These are phyloP conservation scores for Hyposoter didymator DNA, from an alignment of 2,888 invertebrate species.

Conservation along the genomic window DNA sequence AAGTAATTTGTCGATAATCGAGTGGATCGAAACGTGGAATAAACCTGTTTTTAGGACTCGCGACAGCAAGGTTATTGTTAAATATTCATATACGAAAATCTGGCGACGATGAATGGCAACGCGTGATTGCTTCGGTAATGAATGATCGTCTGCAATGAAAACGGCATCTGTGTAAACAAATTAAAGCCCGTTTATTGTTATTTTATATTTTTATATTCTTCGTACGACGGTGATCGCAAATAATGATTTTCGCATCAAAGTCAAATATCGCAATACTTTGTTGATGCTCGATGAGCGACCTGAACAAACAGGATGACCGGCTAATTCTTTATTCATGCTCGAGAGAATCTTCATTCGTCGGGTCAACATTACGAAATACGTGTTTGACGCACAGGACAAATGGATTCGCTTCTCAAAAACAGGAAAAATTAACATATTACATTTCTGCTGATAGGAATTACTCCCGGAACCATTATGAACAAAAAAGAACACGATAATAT, in stretches of 20 bases:
- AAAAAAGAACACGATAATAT: background rate
- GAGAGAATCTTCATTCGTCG: background rate
- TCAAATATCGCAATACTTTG: background rate
- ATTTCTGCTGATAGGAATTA: background rate
- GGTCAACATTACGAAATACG: slow-evolving; percentile 1
- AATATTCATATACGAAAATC: background rate
- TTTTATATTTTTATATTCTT: background rate
- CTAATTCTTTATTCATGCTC: slow-evolving; percentile 22
- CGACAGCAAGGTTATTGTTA: background rate
- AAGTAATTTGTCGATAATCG: background rate
- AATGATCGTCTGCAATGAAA: background rate
- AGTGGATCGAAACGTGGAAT: background rate
- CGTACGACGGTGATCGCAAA: background rate
- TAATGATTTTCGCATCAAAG: background rate
- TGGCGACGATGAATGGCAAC: background rate
- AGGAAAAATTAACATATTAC: background rate
- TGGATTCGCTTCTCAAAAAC: background rate
- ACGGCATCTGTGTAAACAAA: background rate
- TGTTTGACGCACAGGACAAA: background rate
- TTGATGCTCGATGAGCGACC: background rate
- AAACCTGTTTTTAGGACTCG: background rate
- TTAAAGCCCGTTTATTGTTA: background rate
- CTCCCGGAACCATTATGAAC: background rate
- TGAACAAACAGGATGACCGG: background rate
- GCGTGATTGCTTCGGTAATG: background rate